A percentile compares a stretch with the other conserved stretches of the same genome.
Conservation (phyloP, 1,140 invertebrate genomes). For the Lamellibrachia luymesi region DNA sequence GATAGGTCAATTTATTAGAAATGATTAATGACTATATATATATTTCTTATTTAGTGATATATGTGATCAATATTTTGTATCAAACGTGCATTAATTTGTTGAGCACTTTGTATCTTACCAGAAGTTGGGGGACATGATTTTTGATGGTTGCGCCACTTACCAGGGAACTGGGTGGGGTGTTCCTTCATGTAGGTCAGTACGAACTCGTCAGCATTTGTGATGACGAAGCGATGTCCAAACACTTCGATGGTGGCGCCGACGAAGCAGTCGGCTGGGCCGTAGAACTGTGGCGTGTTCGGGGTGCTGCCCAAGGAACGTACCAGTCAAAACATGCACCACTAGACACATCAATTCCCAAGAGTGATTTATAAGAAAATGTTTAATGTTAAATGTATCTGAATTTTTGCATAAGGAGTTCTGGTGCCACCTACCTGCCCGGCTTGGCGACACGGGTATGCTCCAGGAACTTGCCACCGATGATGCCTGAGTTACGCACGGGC, state of each 20-base stretch:
- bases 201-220: slow-evolving; percentile 55
- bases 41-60: neutral
- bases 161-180: slow-evolving; percentile 50
- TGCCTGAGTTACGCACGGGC: slow-evolving; percentile 54
- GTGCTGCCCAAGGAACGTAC: slow-evolving; percentile 19
- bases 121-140: neutral
- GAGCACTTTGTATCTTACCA: neutral
- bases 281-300: slow-evolving; percentile 50
- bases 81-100: neutral
- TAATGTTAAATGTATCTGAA: too few relatives aligned
- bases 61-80: neutral
- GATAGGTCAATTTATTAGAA: neutral
- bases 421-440: slow-evolving; percentile 32
- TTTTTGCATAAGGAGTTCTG: neutral
- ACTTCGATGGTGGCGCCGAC: slow-evolving; percentile 55
- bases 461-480: slow-evolving; percentile 57
- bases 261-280: slow-evolving; percentile 55
- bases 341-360: neutral
- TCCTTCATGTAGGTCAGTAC: slow-evolving; percentile 56
- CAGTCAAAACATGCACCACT: neutral
- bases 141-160: slow-evolving; percentile 26
- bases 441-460: slow-evolving; percentile 55
- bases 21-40: neutral
- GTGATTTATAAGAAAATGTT: too few relatives aligned
- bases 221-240: slow-evolving; percentile 54